Percentiles rank a stretch among this genome's conserved stretches.
Evolutionary conservation across 2,797 vertebrate species (phyloP).

Genomic region (Orientallactaga sibirica): DNA sequence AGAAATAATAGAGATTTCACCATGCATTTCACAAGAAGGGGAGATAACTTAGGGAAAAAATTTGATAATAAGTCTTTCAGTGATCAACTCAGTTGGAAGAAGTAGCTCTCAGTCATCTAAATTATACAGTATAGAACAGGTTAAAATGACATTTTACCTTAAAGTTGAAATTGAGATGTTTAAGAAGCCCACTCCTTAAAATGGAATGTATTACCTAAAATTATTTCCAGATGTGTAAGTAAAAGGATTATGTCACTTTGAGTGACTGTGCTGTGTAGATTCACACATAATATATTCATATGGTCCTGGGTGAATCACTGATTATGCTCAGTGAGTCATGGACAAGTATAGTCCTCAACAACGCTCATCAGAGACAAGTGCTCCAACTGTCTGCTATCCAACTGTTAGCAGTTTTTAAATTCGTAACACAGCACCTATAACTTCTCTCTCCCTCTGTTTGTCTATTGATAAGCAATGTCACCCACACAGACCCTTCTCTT

Average conservation of each 20-base stretch:
- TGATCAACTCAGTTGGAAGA: background rate
- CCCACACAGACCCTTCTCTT: background rate
- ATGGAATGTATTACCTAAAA: constrained; percentile 39
- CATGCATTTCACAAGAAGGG: background rate
- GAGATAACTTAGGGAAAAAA: constrained; percentile 49
- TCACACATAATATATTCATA: background rate
- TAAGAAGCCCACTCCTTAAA: background rate
- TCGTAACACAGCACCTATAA: background rate
- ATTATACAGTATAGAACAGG: background rate
- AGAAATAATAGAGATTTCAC: background rate
- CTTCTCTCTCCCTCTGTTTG: background rate
- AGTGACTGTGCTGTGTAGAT: background rate
- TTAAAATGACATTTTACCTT: constrained; percentile 21
- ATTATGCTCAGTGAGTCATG: background rate
- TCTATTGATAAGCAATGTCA: constrained; percentile 44
- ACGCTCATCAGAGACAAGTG: background rate
- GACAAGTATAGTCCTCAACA: background rate
- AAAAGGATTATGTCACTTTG: constrained; percentile 1
- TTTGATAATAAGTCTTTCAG: constrained; percentile 3
- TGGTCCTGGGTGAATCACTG: background rate
- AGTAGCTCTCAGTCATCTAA: constrained; percentile 10
- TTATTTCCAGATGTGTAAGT: constrained; percentile 20
- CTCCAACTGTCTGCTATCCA: background rate
- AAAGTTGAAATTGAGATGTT: constrained; percentile 41
- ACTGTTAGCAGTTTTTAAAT: background rate